Base-by-base conservation (phyloP, 2,113 vertebrate species). In the Trichechus manatus region DNA sequence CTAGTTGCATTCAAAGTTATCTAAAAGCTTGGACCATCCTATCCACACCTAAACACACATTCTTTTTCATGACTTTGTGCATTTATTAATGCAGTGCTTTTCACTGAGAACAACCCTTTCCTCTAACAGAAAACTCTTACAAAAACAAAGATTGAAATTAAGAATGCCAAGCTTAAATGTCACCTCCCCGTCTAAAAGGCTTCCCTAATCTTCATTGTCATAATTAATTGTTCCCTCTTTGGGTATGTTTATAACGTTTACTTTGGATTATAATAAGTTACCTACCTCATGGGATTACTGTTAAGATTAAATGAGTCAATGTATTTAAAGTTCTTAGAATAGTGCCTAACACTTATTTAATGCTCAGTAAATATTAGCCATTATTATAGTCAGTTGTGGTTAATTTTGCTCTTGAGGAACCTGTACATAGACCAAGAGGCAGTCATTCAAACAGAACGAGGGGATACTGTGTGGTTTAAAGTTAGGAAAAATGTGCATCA, bases 191-290 rank as follows among this genome's bases (percentile, higher is more conserved):
- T 82, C 70, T 79, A 61, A 89, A 47, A 87, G 36, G 79, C 31
- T 63, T 92, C 61, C 36, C 44, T 94, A 59, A 50, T 56, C n/a
- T 81, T n/a, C 10, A 36, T 44, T 31, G 19, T 94, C 47, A 61
- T 50, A 31, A 31, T 68, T 81, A 81, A 36, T 90, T 64, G n/a
- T 22, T 85, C 42, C 29, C 81, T 93, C 47, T 93, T 74, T 91
- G 83, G 89, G 66, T 81, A 75, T 72, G 80, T 66, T 93, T 79
- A 11, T 87, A 87, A 42, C n/a, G 72, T 93, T 61, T 81, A 68
- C 6, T 61, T 93, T 96, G 42, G 64, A 39, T 89, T 91, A 63
- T 89, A 96, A 85, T 92, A 90, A 63, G 74, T 88, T 77, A 74
- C 31, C n/a, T 63, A 50, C 39, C 72, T 86, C 50, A 56, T 68